These are phyloP conservation scores for Diogma glabrata DNA, from an alignment of 2,888 invertebrate genomes.

Conservation along the genomic window DNA sequence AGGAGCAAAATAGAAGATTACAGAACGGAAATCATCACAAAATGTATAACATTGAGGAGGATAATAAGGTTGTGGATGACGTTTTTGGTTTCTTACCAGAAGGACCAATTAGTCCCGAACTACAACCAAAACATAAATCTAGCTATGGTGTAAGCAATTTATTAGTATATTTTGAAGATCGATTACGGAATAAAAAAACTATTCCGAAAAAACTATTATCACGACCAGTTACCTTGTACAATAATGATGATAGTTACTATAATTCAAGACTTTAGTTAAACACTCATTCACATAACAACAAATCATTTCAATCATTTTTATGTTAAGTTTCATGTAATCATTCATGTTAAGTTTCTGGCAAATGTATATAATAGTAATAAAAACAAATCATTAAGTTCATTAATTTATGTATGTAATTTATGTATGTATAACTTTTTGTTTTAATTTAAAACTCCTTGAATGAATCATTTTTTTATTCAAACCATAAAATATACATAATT, in stretches of 20 bases:
- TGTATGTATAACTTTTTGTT: no score
- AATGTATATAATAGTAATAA: no score
- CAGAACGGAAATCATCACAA: slow-evolving; percentile 25
- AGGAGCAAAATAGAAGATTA: slow-evolving; percentile 27
- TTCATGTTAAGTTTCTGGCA: no score
- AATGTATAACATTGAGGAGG: slow-evolving; percentile 36
- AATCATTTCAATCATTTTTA: no score
- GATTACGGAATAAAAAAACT: slow-evolving; percentile 29
- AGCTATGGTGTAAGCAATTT: slow-evolving; percentile 30
- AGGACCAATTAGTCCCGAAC: slow-evolving; percentile 33
- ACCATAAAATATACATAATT: no score
- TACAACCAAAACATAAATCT: slow-evolving; percentile 11
- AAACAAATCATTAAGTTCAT: no score
- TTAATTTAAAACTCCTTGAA: no score
- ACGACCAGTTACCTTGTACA: slow-evolving; percentile 27
- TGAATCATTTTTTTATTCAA: no score
- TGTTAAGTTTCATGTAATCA: no score
- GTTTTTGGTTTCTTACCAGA: slow-evolving; percentile 58
- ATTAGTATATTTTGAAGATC: slow-evolving; percentile 34
- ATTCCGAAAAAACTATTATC: slow-evolving; percentile 35
- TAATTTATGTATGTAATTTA: no score
- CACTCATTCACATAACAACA: not conserved
- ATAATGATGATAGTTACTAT: no score
- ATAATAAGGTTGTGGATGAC: slow-evolving; percentile 51
- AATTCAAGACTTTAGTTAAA: slow-evolving; percentile 5